Evolutionary conservation across 2,888 invertebrate species (phyloP), one percentile per base, ranked within the genome.

Genomic region (Sarcophaga rosellei): DNA sequence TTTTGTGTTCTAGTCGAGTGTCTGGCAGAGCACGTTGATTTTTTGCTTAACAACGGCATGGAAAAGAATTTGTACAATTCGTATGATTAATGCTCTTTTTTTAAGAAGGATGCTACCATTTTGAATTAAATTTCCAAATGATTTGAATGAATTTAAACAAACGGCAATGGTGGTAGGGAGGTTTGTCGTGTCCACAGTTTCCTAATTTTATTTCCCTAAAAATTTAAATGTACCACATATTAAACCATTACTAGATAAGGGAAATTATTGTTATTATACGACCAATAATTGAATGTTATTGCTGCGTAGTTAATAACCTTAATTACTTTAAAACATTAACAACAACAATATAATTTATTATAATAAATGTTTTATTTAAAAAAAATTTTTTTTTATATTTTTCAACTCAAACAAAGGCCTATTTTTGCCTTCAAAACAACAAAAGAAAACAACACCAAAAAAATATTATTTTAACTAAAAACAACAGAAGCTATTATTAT

Each of bases 401-500:
- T 12, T 53, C 17, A 53, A 10, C 2, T 10, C 8, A 17, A 53
- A 53, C 3, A 53, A 53, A 17, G 17, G 4, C 53, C 17, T 53
- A 17, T 53, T 15, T 12, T 15, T 53, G 4, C 17, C 17, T 5
- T 53, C 12, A 53, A 53, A 17, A 53, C 12, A 53, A 53, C 4
- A 17, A 15, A 47, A 11, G 3, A 47, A 47, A 47, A 47, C 3
- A 47, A 47, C 3, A 15, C 4, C 0, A 1, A 53, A 12, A 15
- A 53, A 47, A 69, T 70, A 25, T 70, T 63, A 20, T 4, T 78
- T 70, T 70, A 78, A 70, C 63, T 63, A 63, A 70, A 78, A 70
- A 45, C 35, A 79, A 65, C 57, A 70, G 25, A n/a, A 65, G 35
- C 35, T 10, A 10, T 35, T 35, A 35, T 25, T 25, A 6, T 25